Evolutionary conservation across 2,113 vertebrate genomes (phyloP).

Genomic region (Malurus alboscapulatus): DNA sequence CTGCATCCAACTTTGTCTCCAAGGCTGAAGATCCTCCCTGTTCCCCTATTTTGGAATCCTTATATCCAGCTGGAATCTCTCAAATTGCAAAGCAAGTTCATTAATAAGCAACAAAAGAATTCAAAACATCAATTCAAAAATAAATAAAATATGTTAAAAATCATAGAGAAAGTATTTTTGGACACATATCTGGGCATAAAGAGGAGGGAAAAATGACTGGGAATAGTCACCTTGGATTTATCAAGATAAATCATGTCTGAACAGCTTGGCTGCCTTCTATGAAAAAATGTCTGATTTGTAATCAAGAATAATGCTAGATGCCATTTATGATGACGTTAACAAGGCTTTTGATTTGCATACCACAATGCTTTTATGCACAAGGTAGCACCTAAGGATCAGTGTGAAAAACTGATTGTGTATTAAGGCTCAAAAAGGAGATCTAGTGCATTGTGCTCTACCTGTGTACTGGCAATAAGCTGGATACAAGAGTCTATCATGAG

Average conservation of each 20-base stretch:
- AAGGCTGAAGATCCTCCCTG: not conserved
- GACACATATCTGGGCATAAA: not conserved
- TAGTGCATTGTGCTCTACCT: not conserved
- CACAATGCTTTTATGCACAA: not conserved
- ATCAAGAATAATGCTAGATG: not conserved
- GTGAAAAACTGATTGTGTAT: not conserved
- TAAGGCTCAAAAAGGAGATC: not conserved
- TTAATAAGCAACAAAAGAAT: not conserved
- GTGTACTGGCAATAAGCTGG: not conserved
- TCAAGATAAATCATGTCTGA: not conserved
- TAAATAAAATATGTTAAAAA: not conserved
- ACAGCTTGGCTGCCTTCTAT: not conserved
- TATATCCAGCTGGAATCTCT: not conserved
- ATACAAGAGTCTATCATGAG: rapidly evolving
- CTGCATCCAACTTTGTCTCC: not conserved
- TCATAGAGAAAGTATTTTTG: not conserved
- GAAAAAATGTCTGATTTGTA: not conserved
- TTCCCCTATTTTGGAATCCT: not conserved
- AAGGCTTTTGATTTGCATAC: not conserved
- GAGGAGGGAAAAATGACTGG: not conserved
- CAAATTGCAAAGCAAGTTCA: not conserved
- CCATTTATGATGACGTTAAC: not conserved
- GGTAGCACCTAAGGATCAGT: not conserved
- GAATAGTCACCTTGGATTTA: not conserved
- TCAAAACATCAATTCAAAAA: not conserved